Evolutionary conservation across 2,113 vertebrate species (phyloP).

Genomic region (Narcine bancroftii): DNA sequence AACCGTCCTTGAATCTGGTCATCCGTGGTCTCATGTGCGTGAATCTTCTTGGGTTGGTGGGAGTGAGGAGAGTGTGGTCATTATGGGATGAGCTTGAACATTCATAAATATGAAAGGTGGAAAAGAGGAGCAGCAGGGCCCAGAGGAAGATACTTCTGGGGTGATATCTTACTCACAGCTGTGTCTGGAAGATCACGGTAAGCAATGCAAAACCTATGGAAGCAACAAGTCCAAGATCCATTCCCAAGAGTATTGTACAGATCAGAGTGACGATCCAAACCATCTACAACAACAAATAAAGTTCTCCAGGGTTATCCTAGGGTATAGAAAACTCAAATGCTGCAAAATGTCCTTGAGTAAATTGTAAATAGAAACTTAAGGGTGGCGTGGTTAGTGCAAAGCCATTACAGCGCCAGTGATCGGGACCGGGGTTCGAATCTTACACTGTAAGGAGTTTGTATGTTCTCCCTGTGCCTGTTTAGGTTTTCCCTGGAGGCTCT

Average conservation of each 20-base stretch:
- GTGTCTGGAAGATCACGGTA: constrained; percentile 78
- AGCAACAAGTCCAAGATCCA: constrained; percentile 73
- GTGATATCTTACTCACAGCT: constrained; percentile 65
- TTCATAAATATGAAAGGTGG: background rate
- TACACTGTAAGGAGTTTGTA: no score
- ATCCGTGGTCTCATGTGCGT: no score
- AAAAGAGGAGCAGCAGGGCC: background rate
- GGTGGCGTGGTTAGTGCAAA: no score
- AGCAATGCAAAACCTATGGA: constrained; percentile 73
- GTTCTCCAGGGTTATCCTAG: background rate
- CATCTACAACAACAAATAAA: constrained; percentile 49
- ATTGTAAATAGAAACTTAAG: no score
- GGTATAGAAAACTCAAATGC: background rate
- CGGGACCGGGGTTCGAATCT: no score
- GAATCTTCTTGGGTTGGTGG: no score
- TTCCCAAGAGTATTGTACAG: constrained; percentile 71
- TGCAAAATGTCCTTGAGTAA: background rate
- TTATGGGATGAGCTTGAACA: no score
- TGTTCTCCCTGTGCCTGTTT: no score
- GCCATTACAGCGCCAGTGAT: no score
- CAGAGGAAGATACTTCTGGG: background rate
- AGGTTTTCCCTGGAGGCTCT: no score
- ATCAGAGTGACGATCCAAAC: constrained; percentile 80
- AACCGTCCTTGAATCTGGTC: no score
- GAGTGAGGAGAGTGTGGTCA: no score